A percentile compares a stretch with the other conserved stretches of the same genome.
These are phyloP conservation scores for Diarsia rubi DNA, from an alignment of 2,888 invertebrate species.

Conservation along the genomic window DNA sequence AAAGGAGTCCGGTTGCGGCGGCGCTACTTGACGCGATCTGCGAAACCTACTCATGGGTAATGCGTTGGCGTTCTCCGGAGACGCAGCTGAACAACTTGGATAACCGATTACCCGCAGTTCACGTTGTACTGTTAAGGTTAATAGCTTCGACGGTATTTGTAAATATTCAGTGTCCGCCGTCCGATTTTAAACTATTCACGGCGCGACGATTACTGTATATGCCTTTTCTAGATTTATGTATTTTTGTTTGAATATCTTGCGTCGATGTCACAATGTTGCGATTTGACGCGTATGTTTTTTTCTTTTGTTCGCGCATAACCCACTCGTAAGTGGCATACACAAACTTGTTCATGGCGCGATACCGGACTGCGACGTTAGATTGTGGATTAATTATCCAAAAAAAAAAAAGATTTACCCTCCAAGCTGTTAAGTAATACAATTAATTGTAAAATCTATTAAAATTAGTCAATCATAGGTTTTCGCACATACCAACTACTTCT, in stretches of 20 bases:
- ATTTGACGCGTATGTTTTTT: conserved; percentile 87
- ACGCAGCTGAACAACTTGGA: conserved; percentile 71
- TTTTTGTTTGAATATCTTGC: conserved; percentile 69
- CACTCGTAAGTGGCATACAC: conserved; percentile 79
- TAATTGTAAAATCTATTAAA: conserved; percentile 40
- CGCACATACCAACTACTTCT: conserved; percentile 22
- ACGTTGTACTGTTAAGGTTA: conserved; percentile 76
- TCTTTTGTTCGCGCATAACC: conserved; percentile 86
- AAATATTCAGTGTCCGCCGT: conserved; percentile 78
- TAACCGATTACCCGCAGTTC: conserved; percentile 67
- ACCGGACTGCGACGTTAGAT: conserved; percentile 62
- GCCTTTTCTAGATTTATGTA: conserved; percentile 68
- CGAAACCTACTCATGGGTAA: conserved; percentile 73
- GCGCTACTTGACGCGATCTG: conserved; percentile 62
- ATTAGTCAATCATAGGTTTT: conserved; percentile 34
- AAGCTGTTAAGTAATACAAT: conserved; percentile 42
- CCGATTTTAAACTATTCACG: conserved; percentile 66
- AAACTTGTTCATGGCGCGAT: conserved; percentile 79
- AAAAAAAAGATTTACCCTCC: conserved; percentile 42
- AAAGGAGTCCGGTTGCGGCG: conserved; percentile 67
- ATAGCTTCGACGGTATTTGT: conserved; percentile 83
- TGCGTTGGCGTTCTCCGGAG: conserved; percentile 76
- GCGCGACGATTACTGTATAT: conserved; percentile 55
- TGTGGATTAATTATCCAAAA: conserved; percentile 65
- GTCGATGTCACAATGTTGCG: conserved; percentile 80